These are phyloP conservation scores for Caenorhabditis sp. DNA, from an alignment of 2,888 invertebrate species.

Conservation along the genomic window DNA sequence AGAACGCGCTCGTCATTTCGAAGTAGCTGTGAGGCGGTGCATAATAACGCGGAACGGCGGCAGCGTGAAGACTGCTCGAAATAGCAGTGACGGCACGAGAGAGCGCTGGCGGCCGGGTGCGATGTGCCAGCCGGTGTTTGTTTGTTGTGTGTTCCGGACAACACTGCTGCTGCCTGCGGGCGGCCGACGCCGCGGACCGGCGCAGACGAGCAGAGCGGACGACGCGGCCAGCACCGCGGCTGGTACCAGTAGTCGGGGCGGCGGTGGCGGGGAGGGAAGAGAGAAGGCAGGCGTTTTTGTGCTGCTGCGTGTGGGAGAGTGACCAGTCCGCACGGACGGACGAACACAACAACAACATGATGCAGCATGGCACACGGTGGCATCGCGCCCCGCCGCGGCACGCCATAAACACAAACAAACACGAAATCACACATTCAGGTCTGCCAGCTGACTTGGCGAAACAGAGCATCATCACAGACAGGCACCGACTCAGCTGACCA, in stretches of 20 bases:
- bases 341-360: slow-evolving; percentile 18
- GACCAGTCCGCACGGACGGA: slow-evolving; percentile 33
- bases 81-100: slow-evolving; percentile 1
- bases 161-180: slow-evolving; percentile 8
- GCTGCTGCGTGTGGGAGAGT: slow-evolving; percentile 18
- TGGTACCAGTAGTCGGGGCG: slow-evolving; percentile 36
- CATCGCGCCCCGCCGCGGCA: slow-evolving; percentile 2
- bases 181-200: slow-evolving; percentile 5
- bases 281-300: slow-evolving; percentile 32
- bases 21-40: slow-evolving; percentile 1
- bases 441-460: slow-evolving; percentile 17
- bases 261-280: not conserved
- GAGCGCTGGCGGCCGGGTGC: slow-evolving; percentile 5
- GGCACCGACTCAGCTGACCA: slow-evolving; percentile 48
- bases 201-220: slow-evolving; percentile 7
- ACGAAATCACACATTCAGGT: slow-evolving; percentile 28
- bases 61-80: slow-evolving; percentile 3
- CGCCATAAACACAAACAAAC: slow-evolving; percentile 35
- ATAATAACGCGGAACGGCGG: slow-evolving; percentile 22
- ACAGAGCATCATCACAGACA: slow-evolving; percentile 35
- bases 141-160: slow-evolving; percentile 34
- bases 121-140: slow-evolving; percentile 59
- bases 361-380: slow-evolving; percentile 32
- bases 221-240: slow-evolving; percentile 22
- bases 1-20: slow-evolving; percentile 6